Base-by-base conservation (phyloP, 1,140 invertebrate genomes). In the Drosophila arawakana region DNA sequence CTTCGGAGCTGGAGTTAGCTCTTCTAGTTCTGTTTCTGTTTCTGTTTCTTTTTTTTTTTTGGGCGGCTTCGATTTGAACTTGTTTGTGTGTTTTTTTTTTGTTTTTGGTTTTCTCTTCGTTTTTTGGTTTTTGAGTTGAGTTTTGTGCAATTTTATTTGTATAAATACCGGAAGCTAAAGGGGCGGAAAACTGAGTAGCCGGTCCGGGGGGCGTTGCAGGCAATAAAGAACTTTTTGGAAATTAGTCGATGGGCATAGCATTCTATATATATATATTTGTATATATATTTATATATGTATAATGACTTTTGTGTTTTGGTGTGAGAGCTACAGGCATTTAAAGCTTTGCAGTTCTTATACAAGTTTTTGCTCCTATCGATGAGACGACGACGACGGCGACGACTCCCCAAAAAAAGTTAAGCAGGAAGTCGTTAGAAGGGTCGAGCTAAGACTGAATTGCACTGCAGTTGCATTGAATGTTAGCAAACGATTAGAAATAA, bases 131-230 rank as follows among this genome's bases (percentile, higher is more conserved):
- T 72, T 72, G 65, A 15, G 47, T 30, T 30, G 65, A 73, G 62
- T 83, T 84, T 84, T 78, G 77, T 78, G 74, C 81, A 65, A 81
- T 89, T 88, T 88, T 89, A 90, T 89, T 89, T 89, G 85, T 90
- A 85, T 90, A 90, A 90, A 90, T 90, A 86, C 90, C 90, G 90
- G 90, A 91, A 91, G 90, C 79, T 80, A 74, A 7, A 13, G 30
- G 13, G 35, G n/a, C 6, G 35, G 55, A 41, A 49, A 18, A 18
- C 5, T 37, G 65, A 43, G n/a, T 43, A 43, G 41, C 41, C 41
- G n/a, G 57, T 57, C 35, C 34, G 57, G 15, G 25, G 62, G 81
- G 83, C 83, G 83, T 88, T 88, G 83, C 84, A 88, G 83, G 83
- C 83, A 88, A 88, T 88, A 89, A 88, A 89, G 83, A 89, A 89